Base-by-base conservation (phyloP, 2,888 invertebrate species). In the Mimas tiliae region DNA sequence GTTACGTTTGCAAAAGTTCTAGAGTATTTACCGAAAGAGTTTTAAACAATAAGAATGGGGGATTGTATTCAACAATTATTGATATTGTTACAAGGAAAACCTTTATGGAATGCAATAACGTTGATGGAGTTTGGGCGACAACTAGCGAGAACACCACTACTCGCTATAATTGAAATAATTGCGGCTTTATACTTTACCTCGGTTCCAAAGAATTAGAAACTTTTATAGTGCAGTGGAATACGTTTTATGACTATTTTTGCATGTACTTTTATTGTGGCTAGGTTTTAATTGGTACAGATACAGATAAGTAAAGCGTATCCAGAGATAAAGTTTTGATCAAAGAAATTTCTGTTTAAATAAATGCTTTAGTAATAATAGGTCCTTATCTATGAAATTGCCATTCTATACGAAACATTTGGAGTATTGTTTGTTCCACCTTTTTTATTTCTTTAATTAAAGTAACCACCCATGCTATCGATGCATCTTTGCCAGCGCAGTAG, bases 31-130 rank as follows among this genome's bases (percentile, higher is more conserved):
- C 8, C 1, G 16, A 19, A 19, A 19, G 19, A 58, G 38, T 34
- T 38, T 11, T 16, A 42, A 42, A 16, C 11, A 42, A 58, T 58
- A 42, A 19, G 38, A 42, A 21, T 58, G 12, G 42, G n/a, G 55
- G 12, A 19, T 42, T 12, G 19, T 42, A 42, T 42, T 12, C 19
- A 6, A 42, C 19, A 16, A 42, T 16, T 42, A 42, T 58, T 19
- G 42, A 1, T 58, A 58, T 0, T n/a, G 38, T 42, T 58, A 55
- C 42, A 58, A 42, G 19, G 42, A 58, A 58, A 58, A 21, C 58
- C 58, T 42, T 55, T 42, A 19, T 8, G 42, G 58, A 12, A 58
- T 19, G 58, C 42, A 42, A 42, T 58, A 58, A 19, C 11, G 19
- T 42, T 19, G 38, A 58, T 58, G 58, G 58, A 6, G 19, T 58